These are phyloP conservation scores for Dicerorhinus sumatrensis DNA, from an alignment of 2,113 vertebrate species.

Conservation along the genomic window DNA sequence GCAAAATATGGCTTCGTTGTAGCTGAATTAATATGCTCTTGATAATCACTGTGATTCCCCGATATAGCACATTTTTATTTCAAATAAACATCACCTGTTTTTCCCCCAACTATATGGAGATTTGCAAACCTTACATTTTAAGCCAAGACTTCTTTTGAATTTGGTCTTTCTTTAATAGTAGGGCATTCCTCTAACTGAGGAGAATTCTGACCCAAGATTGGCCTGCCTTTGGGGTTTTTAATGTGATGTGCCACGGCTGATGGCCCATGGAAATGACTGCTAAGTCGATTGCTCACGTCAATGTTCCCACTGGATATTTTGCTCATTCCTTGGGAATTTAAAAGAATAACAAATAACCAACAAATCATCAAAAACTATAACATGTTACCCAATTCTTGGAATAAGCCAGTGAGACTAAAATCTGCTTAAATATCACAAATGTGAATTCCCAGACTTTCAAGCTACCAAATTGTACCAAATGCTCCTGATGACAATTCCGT, in stretches of 20 bases:
- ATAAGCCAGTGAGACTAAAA: constrained; percentile 59
- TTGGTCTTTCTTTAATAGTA: neutral
- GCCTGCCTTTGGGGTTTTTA: constrained; percentile 5
- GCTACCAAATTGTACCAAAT: neutral
- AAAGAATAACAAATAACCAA: constrained; percentile 79
- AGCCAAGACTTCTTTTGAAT: neutral
- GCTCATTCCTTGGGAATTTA: constrained; percentile 80
- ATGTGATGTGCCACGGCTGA: constrained; percentile 21
- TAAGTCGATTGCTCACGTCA: constrained; percentile 46
- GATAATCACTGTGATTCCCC: neutral
- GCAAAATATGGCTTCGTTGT: neutral
- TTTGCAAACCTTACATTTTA: neutral
- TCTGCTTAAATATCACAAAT: constrained; percentile 54
- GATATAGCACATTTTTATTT: neutral
- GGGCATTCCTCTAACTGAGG: neutral
- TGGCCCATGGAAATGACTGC: constrained; percentile 12
- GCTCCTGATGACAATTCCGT: neutral
- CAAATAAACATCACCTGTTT: neutral
- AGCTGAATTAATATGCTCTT: neutral
- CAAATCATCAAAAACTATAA: constrained; percentile 80
- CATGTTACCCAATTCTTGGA: constrained; percentile 76
- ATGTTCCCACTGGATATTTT: constrained; percentile 68
- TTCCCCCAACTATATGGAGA: neutral
- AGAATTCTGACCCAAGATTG: constrained; percentile 3
- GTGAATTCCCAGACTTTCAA: constrained; percentile 28